Evolutionary conservation across 2,888 invertebrate genomes (phyloP).

Genomic region (Aquatica leii): DNA sequence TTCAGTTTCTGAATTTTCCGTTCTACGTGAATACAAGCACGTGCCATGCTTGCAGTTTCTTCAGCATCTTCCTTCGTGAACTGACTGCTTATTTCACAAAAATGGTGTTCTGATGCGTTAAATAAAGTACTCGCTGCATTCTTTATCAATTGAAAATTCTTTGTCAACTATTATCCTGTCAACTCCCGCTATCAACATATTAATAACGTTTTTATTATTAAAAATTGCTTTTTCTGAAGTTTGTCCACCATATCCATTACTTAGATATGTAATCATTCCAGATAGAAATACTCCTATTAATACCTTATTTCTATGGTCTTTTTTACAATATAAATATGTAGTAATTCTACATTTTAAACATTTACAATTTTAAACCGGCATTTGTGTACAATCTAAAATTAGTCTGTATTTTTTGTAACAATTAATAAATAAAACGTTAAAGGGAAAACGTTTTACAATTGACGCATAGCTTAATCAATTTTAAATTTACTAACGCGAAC

Average conservation of each 20-base stretch:
- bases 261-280: not conserved
- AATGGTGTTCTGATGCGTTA: not conserved
- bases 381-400: too few species aligned
- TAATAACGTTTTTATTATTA: not conserved
- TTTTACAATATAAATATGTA: not conserved
- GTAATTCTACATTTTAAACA: not conserved
- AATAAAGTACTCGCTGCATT: not conserved
- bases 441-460: too few species aligned
- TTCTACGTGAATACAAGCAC: too few species aligned
- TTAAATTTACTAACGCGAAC: too few species aligned
- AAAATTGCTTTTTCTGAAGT: not conserved
- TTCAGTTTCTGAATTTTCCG: not conserved
- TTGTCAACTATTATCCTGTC: constrained; percentile 3
- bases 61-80: too few species aligned
- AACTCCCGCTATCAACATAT: not conserved
- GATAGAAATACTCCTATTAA: not conserved
- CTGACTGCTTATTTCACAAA: not conserved
- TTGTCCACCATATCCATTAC: not conserved
- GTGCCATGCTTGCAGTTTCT: too few species aligned
- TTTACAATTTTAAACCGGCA: too few species aligned
- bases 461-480: too few species aligned
- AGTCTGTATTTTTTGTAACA: too few species aligned
- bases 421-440: too few species aligned
- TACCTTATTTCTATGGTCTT: not conserved
- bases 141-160: not conserved